Evolutionary conservation across 2,113 vertebrate genomes (phyloP).

Genomic region (Misgurnus anguillicaudatus): DNA sequence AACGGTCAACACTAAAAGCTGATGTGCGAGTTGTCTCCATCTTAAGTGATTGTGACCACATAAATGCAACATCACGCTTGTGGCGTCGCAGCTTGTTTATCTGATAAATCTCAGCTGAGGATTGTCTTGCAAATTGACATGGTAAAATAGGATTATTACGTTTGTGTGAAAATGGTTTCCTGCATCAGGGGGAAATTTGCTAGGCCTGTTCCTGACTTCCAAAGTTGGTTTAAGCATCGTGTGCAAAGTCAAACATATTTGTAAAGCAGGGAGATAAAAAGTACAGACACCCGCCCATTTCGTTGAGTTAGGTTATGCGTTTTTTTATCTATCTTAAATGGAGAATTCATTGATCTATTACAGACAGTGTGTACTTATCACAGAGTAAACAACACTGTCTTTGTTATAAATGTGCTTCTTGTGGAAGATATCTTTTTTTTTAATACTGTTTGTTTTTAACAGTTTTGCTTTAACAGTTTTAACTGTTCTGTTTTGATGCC

Average conservation of each 20-base stretch:
- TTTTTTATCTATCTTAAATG: slow-evolving; percentile 47
- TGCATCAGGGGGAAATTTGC: background rate
- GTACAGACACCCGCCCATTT: slow-evolving; percentile 18
- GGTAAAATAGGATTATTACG: slow-evolving; percentile 14
- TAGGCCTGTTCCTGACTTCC: background rate
- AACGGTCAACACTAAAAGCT: slow-evolving; percentile 42
- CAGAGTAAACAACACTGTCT: slow-evolving; percentile 32
- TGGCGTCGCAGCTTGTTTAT: slow-evolving; percentile 34
- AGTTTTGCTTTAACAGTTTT: slow-evolving; percentile 36
- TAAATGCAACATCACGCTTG: slow-evolving; percentile 15
- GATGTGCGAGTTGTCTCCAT: slow-evolving; percentile 54
- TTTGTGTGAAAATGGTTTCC: slow-evolving; percentile 17
- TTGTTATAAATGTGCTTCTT: slow-evolving; percentile 50
- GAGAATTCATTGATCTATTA: slow-evolving; percentile 18
- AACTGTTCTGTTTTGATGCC: slow-evolving; percentile 31
- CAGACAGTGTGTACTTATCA: slow-evolving; percentile 44
- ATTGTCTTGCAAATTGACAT: slow-evolving; percentile 49
- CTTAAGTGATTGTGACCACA: slow-evolving; percentile 54
- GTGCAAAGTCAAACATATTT: background rate
- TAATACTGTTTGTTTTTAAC: slow-evolving; percentile 40
- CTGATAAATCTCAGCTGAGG: slow-evolving; percentile 22
- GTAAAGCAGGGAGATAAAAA: background rate
- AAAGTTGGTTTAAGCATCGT: background rate
- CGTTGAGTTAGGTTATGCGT: slow-evolving; percentile 49
- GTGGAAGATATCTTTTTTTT: slow-evolving; percentile 45